Base-by-base conservation (phyloP, 2,888 invertebrate genomes). In the Anoplius nigerrimus region DNA sequence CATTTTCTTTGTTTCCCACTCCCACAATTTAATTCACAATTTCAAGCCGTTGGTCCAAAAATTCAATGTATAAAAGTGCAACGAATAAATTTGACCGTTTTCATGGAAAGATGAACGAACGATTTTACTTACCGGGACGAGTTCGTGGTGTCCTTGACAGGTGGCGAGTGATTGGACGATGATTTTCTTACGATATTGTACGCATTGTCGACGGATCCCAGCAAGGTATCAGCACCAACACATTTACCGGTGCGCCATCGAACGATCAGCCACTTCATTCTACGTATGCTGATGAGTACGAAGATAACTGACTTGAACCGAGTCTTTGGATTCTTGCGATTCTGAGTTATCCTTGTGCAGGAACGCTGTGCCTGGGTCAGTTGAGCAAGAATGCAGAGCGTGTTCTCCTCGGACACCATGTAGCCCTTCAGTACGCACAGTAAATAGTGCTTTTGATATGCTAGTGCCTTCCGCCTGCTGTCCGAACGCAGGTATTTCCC, bases 401-500 rank as follows among this genome's bases (percentile, higher is more conserved):
- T 92, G 79, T 87, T 91, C 75, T 82, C 89, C 76, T 90, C 89
- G 1, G 83, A 88, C 64, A 82, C 89, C 85, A 92, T 92, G 90
- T 89, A 94, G 53, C 90, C 92, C 72, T 85, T 89, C 53, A 95
- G 85, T 67, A 95, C 92, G 16, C 94, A 91, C 73, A 95, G 91
- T 62, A 98, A 89, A 88, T 97, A 98, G 20, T 94, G 92, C 89
- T 98, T 98, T 90, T 98, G 98, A 92, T 95, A 97, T 60, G 95
- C 92, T 62, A 98, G 90, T 15, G 97, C 95, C 87, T 97, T 97
- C 67, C 95, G 92, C 81, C 94, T 95, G 84, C 97, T 96, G 86
- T 97, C 95, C 3, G 95, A 92, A 42, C 95, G 91, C 76, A 97
- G 89, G 85, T 94, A 95, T 81, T 93, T 92, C 13, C 92, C 92